Conservation (phyloP, 2,888 invertebrate genomes). For the Mongoloraphidia duomilia region DNA sequence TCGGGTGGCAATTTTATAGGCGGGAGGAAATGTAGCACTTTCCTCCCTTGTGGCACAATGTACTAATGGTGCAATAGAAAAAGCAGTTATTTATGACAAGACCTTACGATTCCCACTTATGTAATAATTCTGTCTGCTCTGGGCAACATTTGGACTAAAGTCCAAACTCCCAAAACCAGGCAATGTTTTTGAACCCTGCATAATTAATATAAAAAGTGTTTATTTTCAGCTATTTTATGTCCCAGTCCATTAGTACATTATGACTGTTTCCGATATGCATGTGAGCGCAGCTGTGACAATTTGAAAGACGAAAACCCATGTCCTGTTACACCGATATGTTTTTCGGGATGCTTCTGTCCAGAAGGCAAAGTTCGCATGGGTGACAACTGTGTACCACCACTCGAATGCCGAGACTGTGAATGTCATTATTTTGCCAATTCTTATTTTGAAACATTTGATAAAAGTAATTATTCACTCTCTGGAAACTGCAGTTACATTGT, state of each 20-base stretch:
- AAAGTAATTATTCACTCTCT: constrained; percentile 60
- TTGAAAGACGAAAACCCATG: constrained; percentile 42
- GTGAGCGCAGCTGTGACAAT: constrained; percentile 63
- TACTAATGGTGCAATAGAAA: too few relatives aligned
- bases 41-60: too few relatives aligned
- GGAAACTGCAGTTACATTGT: constrained; percentile 78
- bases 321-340: constrained; percentile 49
- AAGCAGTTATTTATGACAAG: too few relatives aligned
- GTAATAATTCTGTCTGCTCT: too few relatives aligned
- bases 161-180: neutral
- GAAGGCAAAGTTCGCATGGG: constrained; percentile 54
- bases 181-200: too few relatives aligned
- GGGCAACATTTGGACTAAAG: too few relatives aligned
- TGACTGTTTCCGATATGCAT: constrained; percentile 65
- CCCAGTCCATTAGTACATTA: constrained; percentile 62
- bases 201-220: neutral
- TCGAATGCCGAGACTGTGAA: constrained; percentile 63
- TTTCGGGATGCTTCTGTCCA: constrained; percentile 76
- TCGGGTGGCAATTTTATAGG: too few relatives aligned
- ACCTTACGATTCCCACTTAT: too few relatives aligned
- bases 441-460: constrained; percentile 72
- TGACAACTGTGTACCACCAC: constrained; percentile 51
- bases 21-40: too few relatives aligned
- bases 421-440: constrained; percentile 60
- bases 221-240: constrained; percentile 47